Evolutionary conservation across 2,797 vertebrate species (phyloP).

Genomic region (Pipistrellus pygmaeus): DNA sequence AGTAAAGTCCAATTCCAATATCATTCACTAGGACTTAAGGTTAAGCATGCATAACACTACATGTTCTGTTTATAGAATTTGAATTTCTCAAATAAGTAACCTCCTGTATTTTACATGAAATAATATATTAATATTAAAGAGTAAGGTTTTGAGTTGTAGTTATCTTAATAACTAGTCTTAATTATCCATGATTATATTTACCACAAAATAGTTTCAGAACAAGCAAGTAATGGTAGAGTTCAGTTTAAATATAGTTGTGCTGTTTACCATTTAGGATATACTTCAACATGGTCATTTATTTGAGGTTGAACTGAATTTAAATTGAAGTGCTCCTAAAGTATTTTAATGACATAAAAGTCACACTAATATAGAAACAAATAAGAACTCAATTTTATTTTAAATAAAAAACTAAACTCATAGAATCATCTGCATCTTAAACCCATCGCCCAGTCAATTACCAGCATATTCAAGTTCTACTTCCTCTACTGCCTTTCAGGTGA

Average conservation of each 20-base stretch:
- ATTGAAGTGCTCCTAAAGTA: neutral
- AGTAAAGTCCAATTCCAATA: neutral
- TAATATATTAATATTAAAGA: neutral
- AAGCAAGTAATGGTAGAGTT: neutral
- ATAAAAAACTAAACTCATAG: neutral
- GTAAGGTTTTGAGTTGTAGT: neutral
- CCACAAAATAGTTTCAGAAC: neutral
- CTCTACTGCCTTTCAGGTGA: neutral
- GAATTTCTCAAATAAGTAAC: neutral
- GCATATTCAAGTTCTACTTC: neutral
- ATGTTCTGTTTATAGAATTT: neutral
- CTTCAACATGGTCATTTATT: neutral
- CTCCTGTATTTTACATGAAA: neutral
- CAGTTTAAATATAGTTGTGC: neutral
- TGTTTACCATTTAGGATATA: neutral
- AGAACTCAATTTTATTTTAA: neutral
- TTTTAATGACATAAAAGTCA: neutral
- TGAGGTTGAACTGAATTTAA: neutral
- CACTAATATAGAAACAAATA: neutral
- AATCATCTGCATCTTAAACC: neutral
- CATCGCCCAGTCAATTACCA: neutral
- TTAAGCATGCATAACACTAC: neutral
- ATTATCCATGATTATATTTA: neutral
- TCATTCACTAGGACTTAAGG: neutral
- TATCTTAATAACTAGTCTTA: slow-evolving; percentile 10